phyloP scores from a whole-genome alignment of 1,140 invertebrate species.

The Drosophila pandora region DNA sequence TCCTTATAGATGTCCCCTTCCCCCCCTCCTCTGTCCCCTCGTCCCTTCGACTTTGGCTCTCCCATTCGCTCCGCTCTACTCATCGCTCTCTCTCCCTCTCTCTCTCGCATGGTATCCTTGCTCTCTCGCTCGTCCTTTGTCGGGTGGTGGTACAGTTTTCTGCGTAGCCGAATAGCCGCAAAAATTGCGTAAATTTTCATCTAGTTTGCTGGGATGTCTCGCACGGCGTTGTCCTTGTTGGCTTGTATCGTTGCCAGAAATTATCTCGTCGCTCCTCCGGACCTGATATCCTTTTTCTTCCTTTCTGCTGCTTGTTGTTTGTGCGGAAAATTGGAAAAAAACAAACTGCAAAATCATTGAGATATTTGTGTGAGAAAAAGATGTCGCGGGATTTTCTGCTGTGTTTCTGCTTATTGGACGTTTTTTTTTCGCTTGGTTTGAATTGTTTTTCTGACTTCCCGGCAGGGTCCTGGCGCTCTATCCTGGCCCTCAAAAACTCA shows the following conservation, averaged over 20 bases:
- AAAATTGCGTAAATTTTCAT: slow-evolving; percentile 81
- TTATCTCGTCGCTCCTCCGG: slow-evolving; percentile 24
- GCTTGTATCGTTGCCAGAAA: slow-evolving; percentile 45
- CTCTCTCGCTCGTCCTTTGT: slow-evolving; percentile 17
- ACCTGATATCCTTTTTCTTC: slow-evolving; percentile 35
- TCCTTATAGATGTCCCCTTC: slow-evolving; percentile 26
- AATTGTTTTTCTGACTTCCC: not conserved
- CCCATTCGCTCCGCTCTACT: not conserved
- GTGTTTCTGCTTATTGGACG: slow-evolving; percentile 46
- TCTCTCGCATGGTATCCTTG: not conserved
- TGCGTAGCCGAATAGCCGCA: slow-evolving; percentile 51
- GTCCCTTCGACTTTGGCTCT: not conserved
- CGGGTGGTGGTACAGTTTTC: slow-evolving; percentile 82
- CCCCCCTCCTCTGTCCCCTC: not conserved
- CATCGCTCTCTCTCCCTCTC: not conserved
- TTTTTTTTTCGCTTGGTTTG: slow-evolving; percentile 16
- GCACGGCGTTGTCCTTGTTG: slow-evolving; percentile 63
- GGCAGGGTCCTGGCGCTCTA: slow-evolving; percentile 1
- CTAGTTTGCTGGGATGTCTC: slow-evolving; percentile 74
- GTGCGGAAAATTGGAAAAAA: slow-evolving; percentile 26
- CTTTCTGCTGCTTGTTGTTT: slow-evolving; percentile 27
- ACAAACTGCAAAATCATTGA: slow-evolving; percentile 12
- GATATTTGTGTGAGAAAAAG: slow-evolving; percentile 11
- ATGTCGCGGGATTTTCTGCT: slow-evolving; percentile 36
- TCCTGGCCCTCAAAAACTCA: slow-evolving; percentile 28